Conservation (phyloP, 2,888 invertebrate genomes). For the Epistrophe eligans region DNA sequence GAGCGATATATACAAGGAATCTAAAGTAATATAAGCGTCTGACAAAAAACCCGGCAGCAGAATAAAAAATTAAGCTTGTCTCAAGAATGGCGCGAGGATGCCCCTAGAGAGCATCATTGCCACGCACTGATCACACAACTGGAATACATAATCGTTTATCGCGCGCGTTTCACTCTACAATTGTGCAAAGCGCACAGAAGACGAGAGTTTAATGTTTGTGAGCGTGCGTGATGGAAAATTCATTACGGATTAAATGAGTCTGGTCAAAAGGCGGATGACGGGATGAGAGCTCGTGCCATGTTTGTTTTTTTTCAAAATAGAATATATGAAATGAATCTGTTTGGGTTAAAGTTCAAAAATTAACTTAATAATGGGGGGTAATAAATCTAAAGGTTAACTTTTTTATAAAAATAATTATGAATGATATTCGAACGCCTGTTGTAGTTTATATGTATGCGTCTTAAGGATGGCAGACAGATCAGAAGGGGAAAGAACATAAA, state of each 20-base stretch:
- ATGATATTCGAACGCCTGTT: too few relatives aligned
- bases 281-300: conserved; percentile 64
- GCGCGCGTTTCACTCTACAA: conserved; percentile 37
- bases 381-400: not conserved
- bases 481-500: too few relatives aligned
- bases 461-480: too few relatives aligned
- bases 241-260: conserved; percentile 49
- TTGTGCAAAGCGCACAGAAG: conserved; percentile 26
- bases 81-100: conserved; percentile 63
- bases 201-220: conserved; percentile 43
- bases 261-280: conserved; percentile 14
- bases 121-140: conserved; percentile 72
- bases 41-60: conserved; percentile 42
- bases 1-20: conserved; percentile 25
- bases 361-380: not conserved
- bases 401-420: not conserved
- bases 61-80: conserved; percentile 31
- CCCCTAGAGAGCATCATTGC: conserved; percentile 75
- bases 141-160: conserved; percentile 71
- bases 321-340: not conserved
- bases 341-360: conserved; percentile 1
- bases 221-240: conserved; percentile 65
- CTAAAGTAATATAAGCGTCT: conserved; percentile 43
- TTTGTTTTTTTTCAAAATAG: conserved; percentile 23
- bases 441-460: too few relatives aligned